Base-by-base conservation (phyloP, 2,888 invertebrate species). In the Deilephila elpenor region DNA sequence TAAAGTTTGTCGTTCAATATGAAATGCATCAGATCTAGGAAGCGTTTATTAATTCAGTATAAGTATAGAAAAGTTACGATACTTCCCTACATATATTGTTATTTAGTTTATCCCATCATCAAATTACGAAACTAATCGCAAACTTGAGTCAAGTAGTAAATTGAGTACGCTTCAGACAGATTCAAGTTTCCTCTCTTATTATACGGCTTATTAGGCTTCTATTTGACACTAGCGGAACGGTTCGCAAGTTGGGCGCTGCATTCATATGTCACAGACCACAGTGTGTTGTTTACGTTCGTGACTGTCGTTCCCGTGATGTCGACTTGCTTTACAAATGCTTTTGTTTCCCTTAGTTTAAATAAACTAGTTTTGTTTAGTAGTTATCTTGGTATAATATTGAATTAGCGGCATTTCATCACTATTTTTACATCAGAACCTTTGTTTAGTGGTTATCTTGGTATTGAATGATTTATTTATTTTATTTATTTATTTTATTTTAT, bases 181-280 rank as follows among this genome's bases (percentile, higher is more conserved):
- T 62, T 72, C 51, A 61, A 62, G 71, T 72, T 72, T 32, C 53
- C 62, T 62, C 62, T 53, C 72, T 72, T 53, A 62, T 72, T 72
- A 53, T 53, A 62, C 53, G 62, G 72, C 20, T 72, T 62, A 61
- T 72, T 72, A 34, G 53, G 61, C 53, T 72, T 53, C 17, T 29
- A 72, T 72, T 62, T 19, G 71, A 72, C 53, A 34, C 62, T 62
- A 20, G 72, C 6, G 51, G 34, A 71, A 61, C 53, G 37, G 29
- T 53, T 51, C 53, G 53, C 29, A 62, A 53, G 14, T 62, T 34
- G 51, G 25, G 67, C 25, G 51, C 44, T 20, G 25, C 67, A 25
- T 37, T 44, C 20, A 67, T 29, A 51, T 51, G 51, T 25, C n/a
- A n/a, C n/a, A n/a, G n/a, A n/a, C n/a, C 25, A 67, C 25, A 25